Evolutionary conservation across 2,113 vertebrate species (phyloP), one percentile per base, ranked within the genome.

Genomic region (Macrotus californicus): DNA sequence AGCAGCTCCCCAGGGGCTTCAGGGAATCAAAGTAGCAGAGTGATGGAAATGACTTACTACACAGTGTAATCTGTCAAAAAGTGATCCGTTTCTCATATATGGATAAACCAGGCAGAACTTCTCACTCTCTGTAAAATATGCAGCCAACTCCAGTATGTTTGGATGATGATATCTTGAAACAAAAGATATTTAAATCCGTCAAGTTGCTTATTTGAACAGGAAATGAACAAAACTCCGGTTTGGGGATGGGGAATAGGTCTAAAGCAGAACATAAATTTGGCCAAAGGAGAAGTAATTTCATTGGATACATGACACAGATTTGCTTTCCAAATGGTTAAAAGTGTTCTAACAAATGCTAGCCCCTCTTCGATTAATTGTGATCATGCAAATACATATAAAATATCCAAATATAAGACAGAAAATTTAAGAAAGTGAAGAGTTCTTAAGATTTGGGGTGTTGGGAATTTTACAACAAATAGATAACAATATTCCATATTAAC

Each of bases 71-170:
- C 96, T 98, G 86, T 97, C 93, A 87, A 93, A 98, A 36, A 99
- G 98, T 0, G 98, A 99, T 85, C 99, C 98, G 0, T 98, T 98
- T 70, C 90, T 96, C 85, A 99, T 97, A 94, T 97, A 98, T 2
- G 98, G 98, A 84, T 98, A 98, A 46, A 99, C 97, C 95, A 98
- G 97, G 75, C 97, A 98, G 97, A 98, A 98, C 59, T 73, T 84
- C 43, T 96, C 97, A 9, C 94, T 96, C 31, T 98, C 94, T 89
- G 97, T 98, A 93, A 98, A 98, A 97, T 97, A 98, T 0, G 97
- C 96, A 92, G 96, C 46, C 95, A 98, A 61, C 75, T 98, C 97
- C 88, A 98, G 61, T 67, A 98, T 98, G 91, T 98, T 98, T 56
- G 97, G 96, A 97, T 98, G 98, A 88, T 94, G 96, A 96, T 98